These are phyloP conservation scores for Propithecus perrieri DNA, from an alignment of 2,797 vertebrate species.

Conservation along the genomic window DNA sequence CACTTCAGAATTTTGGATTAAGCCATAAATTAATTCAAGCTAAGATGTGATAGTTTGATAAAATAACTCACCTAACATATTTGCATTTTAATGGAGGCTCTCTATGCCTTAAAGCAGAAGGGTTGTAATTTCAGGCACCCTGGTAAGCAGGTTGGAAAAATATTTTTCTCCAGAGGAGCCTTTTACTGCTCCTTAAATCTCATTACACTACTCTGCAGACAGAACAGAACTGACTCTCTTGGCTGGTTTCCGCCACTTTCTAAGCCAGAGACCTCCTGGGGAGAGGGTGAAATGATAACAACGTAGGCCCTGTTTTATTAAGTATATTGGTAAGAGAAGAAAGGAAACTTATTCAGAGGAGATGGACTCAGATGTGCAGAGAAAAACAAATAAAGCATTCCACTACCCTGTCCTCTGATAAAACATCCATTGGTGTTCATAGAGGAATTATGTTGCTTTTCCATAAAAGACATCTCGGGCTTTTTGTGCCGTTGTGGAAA, in stretches of 20 bases:
- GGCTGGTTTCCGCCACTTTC: slow-evolving; percentile 17
- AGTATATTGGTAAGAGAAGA: slow-evolving; percentile 58
- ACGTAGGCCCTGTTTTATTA: slow-evolving; percentile 47
- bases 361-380: slow-evolving; percentile 50
- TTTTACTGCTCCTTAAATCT: slow-evolving; percentile 77
- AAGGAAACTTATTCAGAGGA: slow-evolving; percentile 26
- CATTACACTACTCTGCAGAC: slow-evolving; percentile 40
- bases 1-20: slow-evolving; percentile 45
- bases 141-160: slow-evolving; percentile 76
- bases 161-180: slow-evolving; percentile 75
- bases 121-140: slow-evolving; percentile 76
- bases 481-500: slow-evolving; percentile 53
- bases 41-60: slow-evolving; percentile 69
- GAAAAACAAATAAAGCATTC: slow-evolving; percentile 29
- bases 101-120: slow-evolving; percentile 66
- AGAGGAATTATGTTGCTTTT: background rate
- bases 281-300: slow-evolving; percentile 38
- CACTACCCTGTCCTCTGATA: background rate
- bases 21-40: slow-evolving; percentile 62
- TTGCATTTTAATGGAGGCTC: slow-evolving; percentile 78
- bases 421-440: background rate
- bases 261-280: slow-evolving; percentile 32
- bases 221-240: background rate
- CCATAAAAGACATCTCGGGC: slow-evolving; percentile 52
- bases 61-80: slow-evolving; percentile 71